Percentiles rank a stretch among this genome's conserved stretches.
Conservation (phyloP, 2,888 invertebrate species). For the Osedax frankpressi region DNA sequence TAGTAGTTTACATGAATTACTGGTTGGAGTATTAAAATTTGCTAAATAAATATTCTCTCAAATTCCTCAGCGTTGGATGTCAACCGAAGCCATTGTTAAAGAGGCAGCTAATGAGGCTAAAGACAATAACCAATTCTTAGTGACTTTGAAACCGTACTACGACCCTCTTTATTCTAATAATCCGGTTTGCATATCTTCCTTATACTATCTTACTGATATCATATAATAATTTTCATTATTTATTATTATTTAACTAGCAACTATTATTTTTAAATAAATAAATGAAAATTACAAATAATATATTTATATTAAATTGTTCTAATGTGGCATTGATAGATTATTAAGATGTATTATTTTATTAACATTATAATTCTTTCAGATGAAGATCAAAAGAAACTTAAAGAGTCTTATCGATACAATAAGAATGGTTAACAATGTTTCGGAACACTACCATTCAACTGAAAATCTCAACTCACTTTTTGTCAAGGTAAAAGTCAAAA, state of each 20-base stretch:
- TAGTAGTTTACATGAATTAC: too few species aligned
- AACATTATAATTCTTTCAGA: too few species aligned
- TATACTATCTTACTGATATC: too few species aligned
- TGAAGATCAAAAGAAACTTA: neutral
- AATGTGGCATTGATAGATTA: too few species aligned
- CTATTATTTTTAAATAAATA: too few species aligned
- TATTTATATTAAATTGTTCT: too few species aligned
- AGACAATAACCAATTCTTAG: conserved; percentile 44
- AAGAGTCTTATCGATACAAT: conserved; percentile 40
- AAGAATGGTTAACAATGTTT: conserved; percentile 42
- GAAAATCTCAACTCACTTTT: conserved; percentile 43
- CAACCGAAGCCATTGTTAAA: conserved; percentile 39
- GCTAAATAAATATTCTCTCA: conserved; percentile 3
- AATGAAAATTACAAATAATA: too few species aligned
- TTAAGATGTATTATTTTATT: too few species aligned
- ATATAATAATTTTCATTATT: too few species aligned
- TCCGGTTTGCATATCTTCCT: conserved; percentile 33
- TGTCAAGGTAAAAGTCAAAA: conserved; percentile 33
- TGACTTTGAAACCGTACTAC: conserved; percentile 43
- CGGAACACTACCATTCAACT: conserved; percentile 39
- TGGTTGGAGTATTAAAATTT: too few species aligned
- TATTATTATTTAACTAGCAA: too few species aligned
- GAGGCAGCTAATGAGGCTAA: conserved; percentile 44
- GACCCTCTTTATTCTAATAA: conserved; percentile 43
- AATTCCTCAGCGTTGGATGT: conserved; percentile 34